Conservation (phyloP, 2,888 invertebrate genomes). For the Andrena minutula region DNA sequence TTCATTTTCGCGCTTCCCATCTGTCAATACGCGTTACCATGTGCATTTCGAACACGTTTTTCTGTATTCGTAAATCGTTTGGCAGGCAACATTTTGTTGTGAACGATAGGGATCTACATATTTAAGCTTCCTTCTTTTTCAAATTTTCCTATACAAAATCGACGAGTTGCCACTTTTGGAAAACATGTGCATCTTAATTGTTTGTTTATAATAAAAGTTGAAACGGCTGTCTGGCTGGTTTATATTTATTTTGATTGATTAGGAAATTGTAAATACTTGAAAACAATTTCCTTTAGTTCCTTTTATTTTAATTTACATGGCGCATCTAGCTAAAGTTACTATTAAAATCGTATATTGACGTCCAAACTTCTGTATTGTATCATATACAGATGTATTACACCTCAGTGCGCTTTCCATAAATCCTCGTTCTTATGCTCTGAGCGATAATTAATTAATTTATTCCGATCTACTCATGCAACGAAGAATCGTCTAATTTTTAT, state of each 20-base stretch:
- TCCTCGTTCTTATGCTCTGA: background rate
- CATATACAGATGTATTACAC: background rate
- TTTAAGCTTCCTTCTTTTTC: background rate
- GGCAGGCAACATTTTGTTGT: conserved; percentile 1
- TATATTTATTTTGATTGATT: background rate
- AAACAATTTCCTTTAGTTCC: background rate
- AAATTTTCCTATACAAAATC: background rate
- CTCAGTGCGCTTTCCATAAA: background rate
- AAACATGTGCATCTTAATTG: background rate
- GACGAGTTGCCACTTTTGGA: background rate
- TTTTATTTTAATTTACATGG: background rate
- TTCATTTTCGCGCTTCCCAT: conserved; percentile 69
- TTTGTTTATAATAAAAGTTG: background rate
- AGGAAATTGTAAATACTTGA: background rate
- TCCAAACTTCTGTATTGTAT: background rate
- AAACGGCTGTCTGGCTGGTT: background rate
- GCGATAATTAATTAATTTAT: conserved; percentile 28
- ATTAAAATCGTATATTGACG: background rate
- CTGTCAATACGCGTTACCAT: conserved; percentile 67
- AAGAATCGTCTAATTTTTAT: background rate
- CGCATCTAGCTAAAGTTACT: background rate
- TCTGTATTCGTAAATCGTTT: conserved; percentile 28
- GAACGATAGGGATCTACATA: conserved; percentile 16
- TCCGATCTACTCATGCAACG: background rate
- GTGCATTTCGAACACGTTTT: conserved; percentile 9